phyloP scores from a whole-genome alignment of 2,888 invertebrate species.

The Ophion ellenae region DNA sequence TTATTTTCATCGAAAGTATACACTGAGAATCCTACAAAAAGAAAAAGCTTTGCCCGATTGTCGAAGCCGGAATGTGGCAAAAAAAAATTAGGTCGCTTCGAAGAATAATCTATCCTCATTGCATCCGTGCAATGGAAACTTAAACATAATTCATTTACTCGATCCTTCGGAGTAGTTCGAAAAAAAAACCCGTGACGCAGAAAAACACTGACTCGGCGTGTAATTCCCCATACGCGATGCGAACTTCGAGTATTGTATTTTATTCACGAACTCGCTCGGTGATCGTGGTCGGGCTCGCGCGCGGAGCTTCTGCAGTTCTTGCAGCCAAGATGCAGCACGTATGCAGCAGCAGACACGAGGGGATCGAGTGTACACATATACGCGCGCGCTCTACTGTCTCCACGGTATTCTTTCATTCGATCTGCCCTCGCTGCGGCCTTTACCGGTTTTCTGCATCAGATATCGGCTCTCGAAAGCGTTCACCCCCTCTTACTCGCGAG shows the following conservation, averaged over 20 bases:
- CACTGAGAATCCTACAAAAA: too few species aligned
- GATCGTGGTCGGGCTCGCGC: conserved; percentile 39
- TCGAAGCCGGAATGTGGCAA: too few species aligned
- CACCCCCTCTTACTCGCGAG: conserved; percentile 61
- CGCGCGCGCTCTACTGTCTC: conserved; percentile 42
- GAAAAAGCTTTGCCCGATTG: too few species aligned
- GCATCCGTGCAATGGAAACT: too few species aligned
- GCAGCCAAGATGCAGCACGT: conserved; percentile 27
- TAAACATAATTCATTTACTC: too few species aligned
- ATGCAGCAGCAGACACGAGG: not conserved
- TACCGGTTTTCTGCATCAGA: conserved; percentile 83
- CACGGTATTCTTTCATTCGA: conserved; percentile 40
- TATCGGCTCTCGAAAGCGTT: conserved; percentile 79
- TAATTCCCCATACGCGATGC: conserved; percentile 2
- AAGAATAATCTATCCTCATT: too few species aligned
- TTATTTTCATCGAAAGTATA: too few species aligned
- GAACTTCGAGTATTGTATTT: conserved; percentile 45
- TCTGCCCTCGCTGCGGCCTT: conserved; percentile 73
- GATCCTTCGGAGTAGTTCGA: not conserved
- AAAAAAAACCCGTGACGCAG: not conserved
- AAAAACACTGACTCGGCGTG: not conserved
- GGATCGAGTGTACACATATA: conserved; percentile 29
- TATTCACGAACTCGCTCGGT: conserved; percentile 57
- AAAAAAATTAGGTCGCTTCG: too few species aligned
- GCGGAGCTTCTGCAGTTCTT: conserved; percentile 58